Conservation (phyloP, 2,797 vertebrate genomes). For the Ispidina picta region DNA sequence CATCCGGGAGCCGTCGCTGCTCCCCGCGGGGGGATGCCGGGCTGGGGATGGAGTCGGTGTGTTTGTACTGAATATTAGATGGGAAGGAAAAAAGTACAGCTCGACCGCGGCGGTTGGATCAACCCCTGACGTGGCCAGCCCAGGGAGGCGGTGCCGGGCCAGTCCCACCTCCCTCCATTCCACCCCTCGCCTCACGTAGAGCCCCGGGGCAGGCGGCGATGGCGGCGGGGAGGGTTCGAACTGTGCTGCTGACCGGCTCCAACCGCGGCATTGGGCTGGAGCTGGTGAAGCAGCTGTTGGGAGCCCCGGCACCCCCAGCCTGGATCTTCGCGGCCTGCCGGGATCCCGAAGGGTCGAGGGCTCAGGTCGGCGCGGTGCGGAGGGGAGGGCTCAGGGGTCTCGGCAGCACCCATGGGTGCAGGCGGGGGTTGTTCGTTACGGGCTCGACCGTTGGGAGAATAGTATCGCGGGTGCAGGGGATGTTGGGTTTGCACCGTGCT, state of each 20-base stretch:
- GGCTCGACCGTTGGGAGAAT: background rate
- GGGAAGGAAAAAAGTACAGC: background rate
- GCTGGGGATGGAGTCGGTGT: background rate
- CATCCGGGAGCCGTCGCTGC: too few species aligned
- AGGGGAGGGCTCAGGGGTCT: background rate
- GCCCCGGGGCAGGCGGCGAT: background rate
- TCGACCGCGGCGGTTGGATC: background rate
- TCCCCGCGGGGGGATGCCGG: too few species aligned
- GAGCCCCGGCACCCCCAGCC: background rate
- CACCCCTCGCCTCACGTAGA: background rate
- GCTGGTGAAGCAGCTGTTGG: constrained; percentile 61
- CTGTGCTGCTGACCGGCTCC: constrained; percentile 73
- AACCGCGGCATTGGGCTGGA: constrained; percentile 79
- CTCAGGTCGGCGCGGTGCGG: background rate
- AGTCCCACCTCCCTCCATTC: background rate
- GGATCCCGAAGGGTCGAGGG: constrained; percentile 27
- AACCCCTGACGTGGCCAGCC: too few species aligned
- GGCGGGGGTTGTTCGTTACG: accelerated
- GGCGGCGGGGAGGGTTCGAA: background rate
- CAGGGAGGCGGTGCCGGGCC: background rate
- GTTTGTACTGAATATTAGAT: background rate
- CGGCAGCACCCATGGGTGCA: background rate
- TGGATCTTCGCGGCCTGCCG: constrained; percentile 40
- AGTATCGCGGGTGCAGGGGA: background rate
- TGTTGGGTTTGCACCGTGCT: accelerated